Evolutionary conservation across 37 sponge, comb jelly and placozoan species (phyloP).

Genomic region (Dysidea cf. avara): DNA sequence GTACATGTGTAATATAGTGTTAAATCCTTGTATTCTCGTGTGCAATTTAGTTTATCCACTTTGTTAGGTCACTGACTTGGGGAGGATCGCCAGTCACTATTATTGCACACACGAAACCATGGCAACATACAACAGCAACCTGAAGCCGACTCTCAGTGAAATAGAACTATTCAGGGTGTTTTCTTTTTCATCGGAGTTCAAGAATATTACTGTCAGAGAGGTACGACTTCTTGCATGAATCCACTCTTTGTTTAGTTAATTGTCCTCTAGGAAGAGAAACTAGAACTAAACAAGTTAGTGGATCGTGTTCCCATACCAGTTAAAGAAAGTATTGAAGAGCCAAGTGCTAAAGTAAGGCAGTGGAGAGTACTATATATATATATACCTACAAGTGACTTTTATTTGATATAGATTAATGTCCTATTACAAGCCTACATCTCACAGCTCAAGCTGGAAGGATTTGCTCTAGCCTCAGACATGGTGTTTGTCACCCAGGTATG

Average conservation of each 20-base stretch:
- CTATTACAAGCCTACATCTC: slow-evolving; percentile 98
- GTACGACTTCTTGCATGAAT: slow-evolving; percentile 18
- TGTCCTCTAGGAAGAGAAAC: slow-evolving; percentile 87
- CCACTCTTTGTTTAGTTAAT: not conserved
- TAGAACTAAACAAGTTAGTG: slow-evolving; percentile 87
- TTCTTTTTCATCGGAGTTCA: slow-evolving; percentile 97
- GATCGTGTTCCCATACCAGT: slow-evolving; percentile 97
- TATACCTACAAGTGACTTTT: not conserved
- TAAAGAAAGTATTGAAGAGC: slow-evolving; percentile 97
- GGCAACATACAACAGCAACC: slow-evolving; percentile 92
- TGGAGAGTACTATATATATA: not conserved
- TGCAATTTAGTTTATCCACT: not conserved
- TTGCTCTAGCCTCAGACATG: slow-evolving; percentile 98
- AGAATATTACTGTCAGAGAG: slow-evolving; percentile 95
- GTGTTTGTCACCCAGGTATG: slow-evolving; percentile 93
- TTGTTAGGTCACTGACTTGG: slow-evolving; percentile 92
- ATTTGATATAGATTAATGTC: slow-evolving; percentile 68
- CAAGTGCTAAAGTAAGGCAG: slow-evolving; percentile 88
- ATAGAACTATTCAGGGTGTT: slow-evolving; percentile 97
- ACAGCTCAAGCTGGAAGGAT: slow-evolving; percentile 97
- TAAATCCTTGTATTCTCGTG: not conserved
- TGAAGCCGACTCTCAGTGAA: slow-evolving; percentile 94
- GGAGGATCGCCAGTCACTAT: slow-evolving; percentile 97
- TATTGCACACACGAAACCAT: slow-evolving; percentile 92
- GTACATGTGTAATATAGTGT: not conserved